Evolutionary conservation across 1,140 invertebrate species (phyloP).

Genomic region (Diorhabda sublineata): DNA sequence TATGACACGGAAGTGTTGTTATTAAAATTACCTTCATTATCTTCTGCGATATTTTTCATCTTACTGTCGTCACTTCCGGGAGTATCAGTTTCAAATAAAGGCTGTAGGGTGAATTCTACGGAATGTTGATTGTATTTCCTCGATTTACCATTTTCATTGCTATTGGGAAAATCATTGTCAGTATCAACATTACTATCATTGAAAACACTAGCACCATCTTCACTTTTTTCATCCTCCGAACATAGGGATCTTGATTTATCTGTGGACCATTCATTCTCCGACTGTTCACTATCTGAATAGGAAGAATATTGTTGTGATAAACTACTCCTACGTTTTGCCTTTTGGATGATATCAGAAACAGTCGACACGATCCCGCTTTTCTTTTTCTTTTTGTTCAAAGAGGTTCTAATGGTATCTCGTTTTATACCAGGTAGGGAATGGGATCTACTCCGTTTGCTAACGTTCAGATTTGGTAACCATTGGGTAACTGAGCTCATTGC

Average conservation of each 20-base stretch:
- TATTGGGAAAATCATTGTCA: slow-evolving; percentile 59
- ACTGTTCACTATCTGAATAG: slow-evolving; percentile 72
- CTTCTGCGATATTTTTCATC: slow-evolving; percentile 44
- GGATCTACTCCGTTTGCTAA: slow-evolving; percentile 72
- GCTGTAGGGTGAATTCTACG: slow-evolving; percentile 41
- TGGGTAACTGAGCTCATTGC: slow-evolving; percentile 76
- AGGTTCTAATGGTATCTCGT: slow-evolving; percentile 1
- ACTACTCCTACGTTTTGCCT: slow-evolving; percentile 65
- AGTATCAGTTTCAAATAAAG: slow-evolving; percentile 46
- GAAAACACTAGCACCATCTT: slow-evolving; percentile 68
- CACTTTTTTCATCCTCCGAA: slow-evolving; percentile 66
- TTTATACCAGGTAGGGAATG: slow-evolving; percentile 72
- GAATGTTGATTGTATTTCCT: slow-evolving; percentile 48
- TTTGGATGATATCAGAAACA: slow-evolving; percentile 73
- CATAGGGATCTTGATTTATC: slow-evolving; percentile 58
- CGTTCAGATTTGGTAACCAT: slow-evolving; percentile 76
- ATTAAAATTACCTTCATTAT: slow-evolving; percentile 59
- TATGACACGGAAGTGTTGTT: slow-evolving; percentile 62
- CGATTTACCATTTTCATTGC: neutral
- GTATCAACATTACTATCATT: slow-evolving; percentile 60
- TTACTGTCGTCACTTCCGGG: slow-evolving; percentile 50
- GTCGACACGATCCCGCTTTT: slow-evolving; percentile 74
- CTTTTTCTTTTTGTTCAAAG: slow-evolving; percentile 54
- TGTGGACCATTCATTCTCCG: slow-evolving; percentile 67
- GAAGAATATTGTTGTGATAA: slow-evolving; percentile 54